Evolutionary conservation across 2,888 invertebrate species (phyloP), one percentile per base, ranked within the genome.

Genomic region (Xestia sexstrigata): DNA sequence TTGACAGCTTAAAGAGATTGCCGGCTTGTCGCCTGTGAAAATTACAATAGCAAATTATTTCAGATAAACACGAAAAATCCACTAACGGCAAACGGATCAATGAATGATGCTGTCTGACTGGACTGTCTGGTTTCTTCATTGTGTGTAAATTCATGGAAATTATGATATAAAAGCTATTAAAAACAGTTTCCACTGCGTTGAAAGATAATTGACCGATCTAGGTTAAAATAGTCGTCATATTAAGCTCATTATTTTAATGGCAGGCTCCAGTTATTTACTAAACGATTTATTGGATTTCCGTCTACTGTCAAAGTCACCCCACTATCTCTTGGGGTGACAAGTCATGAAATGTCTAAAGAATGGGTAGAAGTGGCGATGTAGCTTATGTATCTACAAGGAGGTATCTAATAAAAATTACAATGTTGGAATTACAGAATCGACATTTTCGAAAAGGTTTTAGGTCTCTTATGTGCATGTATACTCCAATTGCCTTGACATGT

Each of bases 1-100:
- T 55, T 71, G 47, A 71, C 63, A 47, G 30, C 30, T 23, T n/a
- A 2, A 13, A n/a, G 52, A 79, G 6, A 63, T 39, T 35, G 23
- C 11, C 5, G 7, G 2, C 15, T 76, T 30, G 66, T 3, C 81
- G 78, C 81, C 83, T 83, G 23, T 17, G 2, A 55, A 60, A 68
- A 78, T 60, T 68, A 60, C 26, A 68, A 73, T 70, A 74, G 73
- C 63, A 78, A 72, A 55, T 17, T 13, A 11, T 70, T 60, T 74
- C 17, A 63, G 47, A 47, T 30, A 4, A 0, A 78, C 52, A 45
- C 3, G 6, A 45, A 26, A 63, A 23, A 5, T 15, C 15, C 1
- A n/a, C n/a, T n/a, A 47, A 1, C 6, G 58, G 49, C 5, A 26
- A 26, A 26, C 26, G 17, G 30, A 60, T 60, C 17, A 30, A 30